Percentiles rank a stretch among this genome's conserved stretches.
phyloP scores from a whole-genome alignment of 35 echinoderm and acorn worm genomes.

The Heliocidaris tuberculata region DNA sequence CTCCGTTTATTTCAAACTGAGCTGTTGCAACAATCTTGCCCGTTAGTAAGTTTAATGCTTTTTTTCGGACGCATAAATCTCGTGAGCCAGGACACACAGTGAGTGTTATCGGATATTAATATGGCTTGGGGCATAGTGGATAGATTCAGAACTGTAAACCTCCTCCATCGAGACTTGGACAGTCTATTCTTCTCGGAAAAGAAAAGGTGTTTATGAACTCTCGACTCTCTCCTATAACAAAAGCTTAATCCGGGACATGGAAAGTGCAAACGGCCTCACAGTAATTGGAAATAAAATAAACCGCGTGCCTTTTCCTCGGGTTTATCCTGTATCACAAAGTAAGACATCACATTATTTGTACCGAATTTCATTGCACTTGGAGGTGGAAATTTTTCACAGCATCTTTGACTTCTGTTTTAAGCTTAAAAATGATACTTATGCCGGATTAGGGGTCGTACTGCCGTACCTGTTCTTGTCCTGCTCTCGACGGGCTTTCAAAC shows the following conservation, averaged over 20 bases:
- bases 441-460: neutral
- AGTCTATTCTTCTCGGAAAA: neutral
- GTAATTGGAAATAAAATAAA: neutral
- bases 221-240: neutral
- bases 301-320: neutral
- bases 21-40: neutral
- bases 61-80: neutral
- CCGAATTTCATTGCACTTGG: neutral
- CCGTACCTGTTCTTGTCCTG: neutral
- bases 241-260: conserved; percentile 24
- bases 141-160: neutral
- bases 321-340: neutral
- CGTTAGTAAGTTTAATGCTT: neutral
- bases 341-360: neutral
- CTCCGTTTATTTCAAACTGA: neutral
- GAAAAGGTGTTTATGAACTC: neutral
- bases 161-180: neutral
- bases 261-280: conserved; percentile 1
- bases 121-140: neutral
- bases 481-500: neutral
- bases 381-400: neutral
- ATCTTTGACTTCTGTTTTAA: neutral
- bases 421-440: neutral
- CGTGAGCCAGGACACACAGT: neutral
- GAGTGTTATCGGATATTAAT: neutral